Conservation (phyloP, 2,797 vertebrate species). For the Neosilurus hyrtlii region DNA sequence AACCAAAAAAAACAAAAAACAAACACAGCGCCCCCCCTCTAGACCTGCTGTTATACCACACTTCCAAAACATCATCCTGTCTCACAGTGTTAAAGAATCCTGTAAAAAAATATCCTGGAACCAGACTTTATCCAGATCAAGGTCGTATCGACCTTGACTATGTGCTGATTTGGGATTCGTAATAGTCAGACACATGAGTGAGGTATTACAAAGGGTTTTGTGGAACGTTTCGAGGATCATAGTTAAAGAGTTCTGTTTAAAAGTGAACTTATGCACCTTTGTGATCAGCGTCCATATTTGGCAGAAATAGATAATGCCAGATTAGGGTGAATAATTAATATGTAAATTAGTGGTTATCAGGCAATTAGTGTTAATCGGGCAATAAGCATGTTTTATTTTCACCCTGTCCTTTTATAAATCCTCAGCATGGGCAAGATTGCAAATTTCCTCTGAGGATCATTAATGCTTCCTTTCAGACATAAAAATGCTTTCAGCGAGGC, state of each 20-base stretch:
- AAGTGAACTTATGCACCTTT: not conserved
- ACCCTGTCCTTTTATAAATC: constrained; percentile 26
- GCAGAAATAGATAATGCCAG: constrained; percentile 7
- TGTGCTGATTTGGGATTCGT: not conserved
- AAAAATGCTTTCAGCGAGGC: constrained; percentile 51
- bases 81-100: too few species aligned
- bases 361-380: constrained; percentile 24
- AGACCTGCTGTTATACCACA: too few species aligned
- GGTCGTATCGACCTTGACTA: not conserved
- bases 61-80: too few species aligned
- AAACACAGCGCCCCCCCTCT: too few species aligned
- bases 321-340: constrained; percentile 17
- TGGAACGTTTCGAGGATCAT: not conserved
- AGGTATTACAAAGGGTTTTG: not conserved
- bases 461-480: constrained; percentile 48
- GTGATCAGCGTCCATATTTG: not conserved
- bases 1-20: too few species aligned
- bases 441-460: constrained; percentile 51
- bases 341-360: constrained; percentile 24
- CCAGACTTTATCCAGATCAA: too few species aligned
- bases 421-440: constrained; percentile 33
- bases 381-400: constrained; percentile 35
- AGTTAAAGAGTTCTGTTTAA: not conserved
- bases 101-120: too few species aligned
- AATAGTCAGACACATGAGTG: not conserved